Base-by-base conservation (phyloP, 2,888 invertebrate species). In the Lasioglossum oenotherae region DNA sequence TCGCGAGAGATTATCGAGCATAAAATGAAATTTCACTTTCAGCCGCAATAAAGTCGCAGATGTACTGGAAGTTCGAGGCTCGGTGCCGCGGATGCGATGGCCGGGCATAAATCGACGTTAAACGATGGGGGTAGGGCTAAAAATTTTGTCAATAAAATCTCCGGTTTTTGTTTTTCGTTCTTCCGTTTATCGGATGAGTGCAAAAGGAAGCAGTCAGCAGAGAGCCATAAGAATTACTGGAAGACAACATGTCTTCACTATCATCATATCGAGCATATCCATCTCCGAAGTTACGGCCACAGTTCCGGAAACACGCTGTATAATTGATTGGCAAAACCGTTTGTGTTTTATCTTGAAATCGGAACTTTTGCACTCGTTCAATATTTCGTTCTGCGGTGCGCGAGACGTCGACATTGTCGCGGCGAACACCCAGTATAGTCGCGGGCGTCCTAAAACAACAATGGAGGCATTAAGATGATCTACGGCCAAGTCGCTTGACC, bases 401-500 rank as follows among this genome's bases (percentile, higher is more conserved):
- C 89, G 88, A 92, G 92, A 89, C 88, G 89, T 91, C 91, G 92
- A 92, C 91, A 91, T 92, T 91, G 92, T 92, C 91, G 90, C 92
- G 88, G 82, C 89, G 91, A 91, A 93, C 93, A 93, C 93, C 92
- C 92, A 90, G 93, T 93, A 93, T 92, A 93, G 91, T 92, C 92
- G 91, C 90, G 91, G 92, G 91, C 93, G 93, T 94, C 94, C 94
- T 94, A 94, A 94, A 94, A 94, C 94, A 94, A 94, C 94, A 94
- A 94, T 94, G 94, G 94, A 94, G 93, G 94, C 94, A 94, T 94
- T 94, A 94, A 94, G 94, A 94, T 94, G 94, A 94, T 94, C 94
- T 94, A 94, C 94, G 93, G 93, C 93, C 93, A 92, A 93, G 93
- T 94, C 93, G 94, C 94, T 94, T 94, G 94, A 94, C 94, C 94